A percentile compares a stretch with the other conserved stretches of the same genome.
Evolutionary conservation across 2,797 vertebrate species (phyloP).

Genomic region (Peromyscus attwateri): DNA sequence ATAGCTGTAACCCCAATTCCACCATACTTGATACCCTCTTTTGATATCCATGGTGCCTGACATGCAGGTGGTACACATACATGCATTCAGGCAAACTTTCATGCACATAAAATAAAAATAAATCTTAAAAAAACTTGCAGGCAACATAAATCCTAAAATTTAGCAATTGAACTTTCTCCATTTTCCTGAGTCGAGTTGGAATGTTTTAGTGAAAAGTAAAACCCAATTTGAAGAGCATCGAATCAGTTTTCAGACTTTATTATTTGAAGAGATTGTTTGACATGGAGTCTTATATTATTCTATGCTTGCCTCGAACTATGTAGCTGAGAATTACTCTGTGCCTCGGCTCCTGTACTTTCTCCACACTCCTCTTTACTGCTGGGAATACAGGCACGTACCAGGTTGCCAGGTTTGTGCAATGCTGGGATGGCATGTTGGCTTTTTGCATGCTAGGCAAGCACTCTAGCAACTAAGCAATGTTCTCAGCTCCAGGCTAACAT

Average conservation of each 20-base stretch:
- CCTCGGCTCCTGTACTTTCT: not conserved
- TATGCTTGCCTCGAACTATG: not conserved
- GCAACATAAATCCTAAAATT: not conserved
- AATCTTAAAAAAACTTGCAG: not conserved
- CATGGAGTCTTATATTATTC: not conserved
- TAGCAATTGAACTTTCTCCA: not conserved
- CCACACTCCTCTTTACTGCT: not conserved
- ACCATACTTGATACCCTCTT: not conserved
- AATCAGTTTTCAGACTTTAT: not conserved
- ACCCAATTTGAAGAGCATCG: not conserved
- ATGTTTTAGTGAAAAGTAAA: not conserved
- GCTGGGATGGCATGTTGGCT: not conserved
- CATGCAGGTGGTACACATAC: not conserved
- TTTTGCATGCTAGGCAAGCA: not conserved
- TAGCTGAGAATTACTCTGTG: not conserved
- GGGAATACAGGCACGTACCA: not conserved
- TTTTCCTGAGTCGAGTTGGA: not conserved
- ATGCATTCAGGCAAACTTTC: not conserved
- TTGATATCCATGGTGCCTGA: not conserved
- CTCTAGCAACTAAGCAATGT: not conserved
- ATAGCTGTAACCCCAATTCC: not conserved
- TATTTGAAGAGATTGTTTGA: not conserved
- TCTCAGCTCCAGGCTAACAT: not conserved
- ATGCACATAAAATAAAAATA: not conserved
- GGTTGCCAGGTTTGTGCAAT: not conserved